Percentiles rank a stretch among this genome's conserved stretches.
phyloP scores from a whole-genome alignment of 2,888 invertebrate species.

The Frankliniella fusca region DNA sequence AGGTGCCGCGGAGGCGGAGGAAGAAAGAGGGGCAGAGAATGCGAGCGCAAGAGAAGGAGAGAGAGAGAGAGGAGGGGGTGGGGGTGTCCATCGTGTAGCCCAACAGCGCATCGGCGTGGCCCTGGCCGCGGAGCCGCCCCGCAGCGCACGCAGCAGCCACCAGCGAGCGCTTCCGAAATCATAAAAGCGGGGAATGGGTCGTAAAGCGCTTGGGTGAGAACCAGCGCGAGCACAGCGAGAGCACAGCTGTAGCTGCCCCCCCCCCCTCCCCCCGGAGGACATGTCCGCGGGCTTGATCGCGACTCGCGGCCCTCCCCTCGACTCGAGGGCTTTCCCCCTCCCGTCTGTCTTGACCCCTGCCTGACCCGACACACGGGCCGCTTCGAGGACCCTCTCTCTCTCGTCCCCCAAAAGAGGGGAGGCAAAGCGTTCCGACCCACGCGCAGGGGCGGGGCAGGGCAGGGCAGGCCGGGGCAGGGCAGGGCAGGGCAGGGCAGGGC shows the following conservation, averaged over 20 bases:
- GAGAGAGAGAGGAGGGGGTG: neutral
- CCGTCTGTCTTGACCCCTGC: too few species aligned
- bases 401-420: too few species aligned
- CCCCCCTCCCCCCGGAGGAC: neutral
- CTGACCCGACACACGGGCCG: too few species aligned
- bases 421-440: too few species aligned
- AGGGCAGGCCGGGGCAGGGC: too few species aligned
- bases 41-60: neutral
- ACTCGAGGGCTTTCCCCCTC: neutral
- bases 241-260: neutral
- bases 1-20: neutral
- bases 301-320: neutral
- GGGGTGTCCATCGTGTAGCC: neutral
- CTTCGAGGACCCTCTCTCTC: too few species aligned
- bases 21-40: neutral
- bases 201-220: conserved; percentile 10
- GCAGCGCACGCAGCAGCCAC: neutral
- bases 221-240: neutral
- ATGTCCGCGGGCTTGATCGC: neutral
- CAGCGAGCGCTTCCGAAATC: conserved; percentile 13
- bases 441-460: too few species aligned
- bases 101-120: neutral
- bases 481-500: too few species aligned
- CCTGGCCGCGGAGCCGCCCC: neutral
- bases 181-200: neutral